Percentiles rank a stretch among this genome's conserved stretches.
phyloP scores from a whole-genome alignment of 2,888 invertebrate species.

The Linnaemya tessellans region DNA sequence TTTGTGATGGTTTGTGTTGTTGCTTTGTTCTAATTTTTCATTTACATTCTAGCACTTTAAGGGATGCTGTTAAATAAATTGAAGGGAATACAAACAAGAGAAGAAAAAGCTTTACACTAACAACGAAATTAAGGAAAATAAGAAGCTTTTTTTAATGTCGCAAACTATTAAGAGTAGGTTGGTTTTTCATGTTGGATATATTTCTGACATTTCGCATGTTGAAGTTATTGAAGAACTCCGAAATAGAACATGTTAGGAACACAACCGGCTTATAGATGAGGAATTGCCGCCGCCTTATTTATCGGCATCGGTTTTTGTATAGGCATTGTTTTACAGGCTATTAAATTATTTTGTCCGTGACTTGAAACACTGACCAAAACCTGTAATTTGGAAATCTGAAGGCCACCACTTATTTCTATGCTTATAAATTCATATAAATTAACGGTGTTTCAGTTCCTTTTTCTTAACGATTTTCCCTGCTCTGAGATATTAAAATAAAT shows the following conservation, averaged over 20 bases:
- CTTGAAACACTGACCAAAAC: no score
- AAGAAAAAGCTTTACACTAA: slow-evolving; percentile 33
- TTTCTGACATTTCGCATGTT: slow-evolving; percentile 21
- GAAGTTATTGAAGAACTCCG: not conserved
- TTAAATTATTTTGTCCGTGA: no score
- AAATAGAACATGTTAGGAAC: not conserved
- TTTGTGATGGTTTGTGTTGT: not conserved
- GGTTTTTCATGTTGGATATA: not conserved
- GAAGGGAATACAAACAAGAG: slow-evolving; percentile 32
- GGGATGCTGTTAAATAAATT: slow-evolving; percentile 33
- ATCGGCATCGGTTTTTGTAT: no score
- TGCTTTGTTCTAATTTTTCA: not conserved
- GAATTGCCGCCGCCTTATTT: no score
- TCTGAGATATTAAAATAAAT: not conserved
- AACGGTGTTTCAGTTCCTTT: not conserved
- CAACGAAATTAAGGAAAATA: not conserved
- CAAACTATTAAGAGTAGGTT: slow-evolving; percentile 23
- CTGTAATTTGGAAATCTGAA: no score
- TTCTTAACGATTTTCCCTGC: not conserved
- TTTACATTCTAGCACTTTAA: slow-evolving; percentile 4
- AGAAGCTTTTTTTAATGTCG: slow-evolving; percentile 36
- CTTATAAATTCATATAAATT: not conserved
- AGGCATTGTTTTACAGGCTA: no score
- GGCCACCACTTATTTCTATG: no score
- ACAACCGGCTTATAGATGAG: slow-evolving; percentile 26